Conservation (phyloP, 2,888 invertebrate species). For the Petrophora chlorosata region DNA sequence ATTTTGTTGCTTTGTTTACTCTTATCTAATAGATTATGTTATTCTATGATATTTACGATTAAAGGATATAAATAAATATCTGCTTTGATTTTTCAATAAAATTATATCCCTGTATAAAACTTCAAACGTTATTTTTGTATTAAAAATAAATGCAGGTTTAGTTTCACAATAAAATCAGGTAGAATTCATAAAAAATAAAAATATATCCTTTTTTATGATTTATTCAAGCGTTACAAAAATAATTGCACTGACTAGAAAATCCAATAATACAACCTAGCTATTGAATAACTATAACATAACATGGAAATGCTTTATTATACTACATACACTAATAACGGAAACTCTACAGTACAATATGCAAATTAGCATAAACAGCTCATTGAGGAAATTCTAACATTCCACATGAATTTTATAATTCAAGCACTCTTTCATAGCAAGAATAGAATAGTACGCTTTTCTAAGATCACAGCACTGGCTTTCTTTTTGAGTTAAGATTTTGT, state of each 20-base stretch:
- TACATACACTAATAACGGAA: conserved; percentile 23
- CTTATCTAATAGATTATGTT: not conserved
- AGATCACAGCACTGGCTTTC: not conserved
- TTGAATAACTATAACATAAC: conserved; percentile 43
- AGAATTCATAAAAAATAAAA: not conserved
- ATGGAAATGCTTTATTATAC: conserved; percentile 50
- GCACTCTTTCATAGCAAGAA: too few species aligned
- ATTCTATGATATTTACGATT: not conserved
- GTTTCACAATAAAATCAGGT: too few species aligned
- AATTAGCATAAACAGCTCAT: conserved; percentile 2
- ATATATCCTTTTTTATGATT: conserved; percentile 61
- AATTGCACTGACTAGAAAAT: conserved; percentile 80
- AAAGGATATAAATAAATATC: conserved; percentile 10
- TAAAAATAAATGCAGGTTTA: too few species aligned
- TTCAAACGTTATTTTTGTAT: too few species aligned
- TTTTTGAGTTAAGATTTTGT: too few species aligned
- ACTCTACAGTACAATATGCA: conserved; percentile 14
- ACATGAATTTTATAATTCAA: not conserved
- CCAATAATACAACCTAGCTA: conserved; percentile 59
- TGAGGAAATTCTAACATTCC: too few species aligned
- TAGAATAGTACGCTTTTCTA: not conserved
- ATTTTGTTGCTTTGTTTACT: conserved; percentile 1
- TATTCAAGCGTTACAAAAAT: conserved; percentile 79
- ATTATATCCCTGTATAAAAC: not conserved
- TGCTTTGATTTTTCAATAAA: too few species aligned